Evolutionary conservation across 2,888 invertebrate genomes (phyloP), one percentile per base, ranked within the genome.

Genomic region (Amiota communis): DNA sequence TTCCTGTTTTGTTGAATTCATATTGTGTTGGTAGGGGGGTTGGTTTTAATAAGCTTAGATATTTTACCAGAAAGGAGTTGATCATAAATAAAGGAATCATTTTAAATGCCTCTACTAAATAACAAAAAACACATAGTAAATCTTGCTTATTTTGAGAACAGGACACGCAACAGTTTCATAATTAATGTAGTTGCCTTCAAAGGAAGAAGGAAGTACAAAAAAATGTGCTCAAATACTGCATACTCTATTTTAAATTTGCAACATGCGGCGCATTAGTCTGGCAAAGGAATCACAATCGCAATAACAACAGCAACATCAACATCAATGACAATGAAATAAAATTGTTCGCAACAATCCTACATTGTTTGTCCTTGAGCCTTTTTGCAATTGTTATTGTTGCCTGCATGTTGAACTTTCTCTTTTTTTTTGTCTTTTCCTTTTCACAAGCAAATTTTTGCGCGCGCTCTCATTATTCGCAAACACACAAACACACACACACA

Each of bases 351-450:
- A 36, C 36, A 36, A 36, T 36, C 8, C 6, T 36, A 36, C 36
- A 23, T 36, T 63, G 65, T 70, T 72, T 77, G 78, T 80, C 79
- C 77, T 77, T 76, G 77, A 78, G 74, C 64, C 64, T 53, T 51
- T 56, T 13, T 23, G 51, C 69, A 68, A 63, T 59, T 72, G 53
- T 10, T 13, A 63, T 49, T 12, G n/a, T 15, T 4, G 6, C 20
- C 23, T 49, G 47, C 69, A 46, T 63, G 70, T 63, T 71, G 20
- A 76, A 81, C 84, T 83, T 83, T 83, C 82, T 80, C 81, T 53
- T 68, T 68, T 53, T 8, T 36, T 68, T 8, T 23, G 23, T 23
- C 3, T 23, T 59, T 17, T 59, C 23, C 23, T 59, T 59, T 9
- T 17, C 20, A 20, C 10, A 11, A 59, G 59, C 59, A 10, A 10